Conservation (phyloP, 2,888 invertebrate genomes). For the Drosophila diplacantha region DNA sequence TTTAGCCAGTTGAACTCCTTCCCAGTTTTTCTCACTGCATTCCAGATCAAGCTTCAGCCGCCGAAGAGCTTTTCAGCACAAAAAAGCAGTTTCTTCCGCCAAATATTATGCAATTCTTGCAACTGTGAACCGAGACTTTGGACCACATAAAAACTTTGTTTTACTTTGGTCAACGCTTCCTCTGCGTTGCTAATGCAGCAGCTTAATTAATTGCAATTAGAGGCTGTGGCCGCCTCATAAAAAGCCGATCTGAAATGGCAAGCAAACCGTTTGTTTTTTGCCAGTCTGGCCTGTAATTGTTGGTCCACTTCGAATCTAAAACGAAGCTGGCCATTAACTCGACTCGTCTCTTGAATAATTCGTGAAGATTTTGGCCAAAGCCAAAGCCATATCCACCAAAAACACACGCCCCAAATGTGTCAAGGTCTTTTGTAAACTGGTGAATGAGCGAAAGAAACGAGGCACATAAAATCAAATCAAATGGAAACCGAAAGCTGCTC, state of each 20-base stretch:
- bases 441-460: slow-evolving; percentile 57
- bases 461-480: slow-evolving; percentile 27
- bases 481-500: slow-evolving; percentile 46
- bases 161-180: slow-evolving; percentile 1
- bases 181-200: slow-evolving; percentile 39
- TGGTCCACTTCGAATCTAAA: slow-evolving; percentile 48
- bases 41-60: slow-evolving; percentile 38
- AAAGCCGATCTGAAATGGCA: slow-evolving; percentile 49
- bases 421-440: slow-evolving; percentile 67
- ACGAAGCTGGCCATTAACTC: slow-evolving; percentile 27
- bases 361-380: slow-evolving; percentile 47
- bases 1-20: no score
- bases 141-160: slow-evolving; percentile 1
- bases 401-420: slow-evolving; percentile 62
- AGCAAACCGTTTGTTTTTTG: slow-evolving; percentile 30
- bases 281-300: slow-evolving; percentile 27
- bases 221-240: slow-evolving; percentile 22
- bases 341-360: slow-evolving; percentile 28
- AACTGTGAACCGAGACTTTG: slow-evolving; percentile 12
- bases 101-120: slow-evolving; percentile 64
- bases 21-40: slow-evolving; percentile 41
- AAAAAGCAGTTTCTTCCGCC: slow-evolving; percentile 45
- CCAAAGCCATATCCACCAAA: slow-evolving; percentile 36
- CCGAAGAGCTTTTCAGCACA: slow-evolving; percentile 29
- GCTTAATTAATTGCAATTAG: slow-evolving; percentile 58